A percentile compares a stretch with the other conserved stretches of the same genome.
phyloP scores from a whole-genome alignment of 2,797 vertebrate species.

The Myiothlypis chrysogaster region DNA sequence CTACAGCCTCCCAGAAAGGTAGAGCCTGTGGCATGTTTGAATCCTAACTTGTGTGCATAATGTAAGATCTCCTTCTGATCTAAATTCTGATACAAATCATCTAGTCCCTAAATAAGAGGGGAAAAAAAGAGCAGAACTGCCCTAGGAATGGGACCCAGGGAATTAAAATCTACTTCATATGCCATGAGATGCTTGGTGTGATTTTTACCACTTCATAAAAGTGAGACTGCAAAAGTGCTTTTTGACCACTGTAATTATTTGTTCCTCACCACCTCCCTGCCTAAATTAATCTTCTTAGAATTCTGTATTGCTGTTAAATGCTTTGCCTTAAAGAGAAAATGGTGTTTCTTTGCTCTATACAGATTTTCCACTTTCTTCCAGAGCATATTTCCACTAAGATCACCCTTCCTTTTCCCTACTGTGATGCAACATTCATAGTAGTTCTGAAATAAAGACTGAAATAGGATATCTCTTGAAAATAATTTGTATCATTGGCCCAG shows the following conservation, averaged over 20 bases:
- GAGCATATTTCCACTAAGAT: background rate
- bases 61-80: background rate
- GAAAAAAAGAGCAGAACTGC: background rate
- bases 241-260: background rate
- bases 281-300: background rate
- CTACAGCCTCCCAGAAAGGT: background rate
- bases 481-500: background rate
- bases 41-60: background rate
- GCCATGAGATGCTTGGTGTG: background rate
- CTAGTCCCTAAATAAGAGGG: background rate
- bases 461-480: background rate
- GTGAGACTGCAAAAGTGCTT: background rate
- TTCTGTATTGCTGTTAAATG: background rate
- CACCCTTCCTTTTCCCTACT: background rate
- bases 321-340: background rate
- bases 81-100: background rate
- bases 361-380: background rate
- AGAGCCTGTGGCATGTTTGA: background rate
- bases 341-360: background rate
- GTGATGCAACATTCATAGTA: background rate
- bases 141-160: background rate
- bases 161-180: background rate
- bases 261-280: rapidly evolving
- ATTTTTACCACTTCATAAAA: background rate
- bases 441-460: background rate